Percentiles rank a stretch among this genome's conserved stretches.
phyloP scores from a whole-genome alignment of 1,140 invertebrate genomes.

The Drosophila orena region DNA sequence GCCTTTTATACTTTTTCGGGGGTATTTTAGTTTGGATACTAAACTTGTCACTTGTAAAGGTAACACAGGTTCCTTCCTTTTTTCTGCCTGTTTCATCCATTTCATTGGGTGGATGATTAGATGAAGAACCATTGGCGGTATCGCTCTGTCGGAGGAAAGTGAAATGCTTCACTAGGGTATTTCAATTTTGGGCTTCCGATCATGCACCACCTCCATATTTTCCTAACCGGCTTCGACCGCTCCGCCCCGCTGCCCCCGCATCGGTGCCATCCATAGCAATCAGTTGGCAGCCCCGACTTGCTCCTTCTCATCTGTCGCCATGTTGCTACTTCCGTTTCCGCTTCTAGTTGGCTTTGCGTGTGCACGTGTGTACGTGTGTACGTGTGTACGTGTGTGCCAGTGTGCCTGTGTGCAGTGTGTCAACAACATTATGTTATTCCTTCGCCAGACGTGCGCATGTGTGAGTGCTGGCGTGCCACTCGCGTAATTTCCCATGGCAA shows the following conservation, averaged over 20 bases:
- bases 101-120: too few species aligned
- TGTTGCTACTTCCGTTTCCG: constrained; percentile 76
- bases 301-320: constrained; percentile 59
- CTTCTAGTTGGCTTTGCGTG: constrained; percentile 63
- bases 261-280: constrained; percentile 53
- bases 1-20: not conserved
- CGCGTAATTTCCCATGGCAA: constrained; percentile 80
- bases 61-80: too few species aligned
- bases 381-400: constrained; percentile 1
- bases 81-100: too few species aligned
- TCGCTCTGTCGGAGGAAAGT: not conserved
- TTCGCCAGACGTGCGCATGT: constrained; percentile 16
- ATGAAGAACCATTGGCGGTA: too few species aligned
- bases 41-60: not conserved
- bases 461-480: constrained; percentile 62
- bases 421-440: constrained; percentile 76
- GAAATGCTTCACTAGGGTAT: constrained; percentile 2
- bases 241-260: not conserved
- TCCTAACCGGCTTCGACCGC: not conserved
- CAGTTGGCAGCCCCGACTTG: constrained; percentile 49
- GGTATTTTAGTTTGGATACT: not conserved
- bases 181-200: not conserved
- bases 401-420: constrained; percentile 55
- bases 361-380: not conserved
- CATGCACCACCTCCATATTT: not conserved